A percentile compares a stretch with the other conserved stretches of the same genome.
phyloP scores from a whole-genome alignment of 2,113 vertebrate genomes.

The Gavialis gangeticus region DNA sequence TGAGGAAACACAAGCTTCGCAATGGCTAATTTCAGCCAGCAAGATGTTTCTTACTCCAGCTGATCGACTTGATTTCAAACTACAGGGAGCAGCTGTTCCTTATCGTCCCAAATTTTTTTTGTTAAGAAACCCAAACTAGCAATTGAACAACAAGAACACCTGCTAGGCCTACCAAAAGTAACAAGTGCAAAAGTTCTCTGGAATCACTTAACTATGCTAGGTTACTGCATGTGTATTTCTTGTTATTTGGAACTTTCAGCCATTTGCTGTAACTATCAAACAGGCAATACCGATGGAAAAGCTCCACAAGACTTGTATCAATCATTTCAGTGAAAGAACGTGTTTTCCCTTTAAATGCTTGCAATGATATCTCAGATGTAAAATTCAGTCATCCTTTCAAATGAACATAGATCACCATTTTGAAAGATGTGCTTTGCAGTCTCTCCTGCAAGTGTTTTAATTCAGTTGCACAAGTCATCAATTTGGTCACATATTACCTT shows the following conservation, averaged over 20 bases:
- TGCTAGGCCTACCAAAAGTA: not conserved
- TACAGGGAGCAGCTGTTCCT: not conserved
- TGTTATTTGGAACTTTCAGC: not conserved
- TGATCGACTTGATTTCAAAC: not conserved
- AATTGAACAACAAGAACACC: not conserved
- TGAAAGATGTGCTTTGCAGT: not conserved
- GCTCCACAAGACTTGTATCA: not conserved
- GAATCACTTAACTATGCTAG: not conserved
- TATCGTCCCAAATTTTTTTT: not conserved
- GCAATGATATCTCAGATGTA: too few relatives aligned
- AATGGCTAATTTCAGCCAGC: not conserved
- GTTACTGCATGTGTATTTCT: not conserved
- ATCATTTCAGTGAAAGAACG: not conserved
- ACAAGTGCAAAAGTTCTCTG: not conserved
- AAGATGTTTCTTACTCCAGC: not conserved
- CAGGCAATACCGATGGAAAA: not conserved
- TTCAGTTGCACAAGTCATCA: not conserved
- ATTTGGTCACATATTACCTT: not conserved
- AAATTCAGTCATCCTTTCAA: not conserved
- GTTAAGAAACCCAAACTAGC: not conserved
- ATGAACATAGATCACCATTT: not conserved
- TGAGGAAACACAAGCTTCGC: not conserved
- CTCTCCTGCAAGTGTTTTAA: not conserved
- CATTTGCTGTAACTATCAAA: not conserved
- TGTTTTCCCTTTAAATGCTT: too few relatives aligned